Evolutionary conservation across 2,888 invertebrate genomes (phyloP).

Genomic region (Spicauda simplicius): DNA sequence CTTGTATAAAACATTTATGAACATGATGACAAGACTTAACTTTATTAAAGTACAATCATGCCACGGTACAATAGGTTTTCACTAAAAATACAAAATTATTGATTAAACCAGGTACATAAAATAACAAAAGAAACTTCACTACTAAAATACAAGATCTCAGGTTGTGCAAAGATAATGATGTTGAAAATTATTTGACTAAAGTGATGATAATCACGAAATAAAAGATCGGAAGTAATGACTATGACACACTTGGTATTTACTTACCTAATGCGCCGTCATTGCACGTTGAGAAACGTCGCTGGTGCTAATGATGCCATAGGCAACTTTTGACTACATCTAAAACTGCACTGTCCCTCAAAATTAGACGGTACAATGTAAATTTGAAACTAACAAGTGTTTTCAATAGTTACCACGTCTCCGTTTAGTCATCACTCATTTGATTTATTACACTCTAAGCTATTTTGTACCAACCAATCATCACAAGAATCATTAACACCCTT

Average conservation of each 20-base stretch:
- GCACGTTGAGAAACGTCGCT: slow-evolving; percentile 62
- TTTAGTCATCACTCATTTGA: slow-evolving; percentile 29
- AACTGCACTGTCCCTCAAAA: not conserved
- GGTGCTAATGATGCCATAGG: slow-evolving; percentile 57
- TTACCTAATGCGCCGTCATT: slow-evolving; percentile 63
- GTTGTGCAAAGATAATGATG: not conserved
- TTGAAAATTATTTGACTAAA: not conserved
- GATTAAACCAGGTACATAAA: not conserved
- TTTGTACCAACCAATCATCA: slow-evolving; percentile 29
- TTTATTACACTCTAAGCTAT: slow-evolving; percentile 26
- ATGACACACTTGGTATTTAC: slow-evolving; percentile 60
- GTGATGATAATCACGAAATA: slow-evolving; percentile 50
- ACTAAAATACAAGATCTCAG: not conserved
- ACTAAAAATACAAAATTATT: not conserved
- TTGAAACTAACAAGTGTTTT: too few species aligned
- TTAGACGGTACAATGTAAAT: too few species aligned
- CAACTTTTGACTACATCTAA: slow-evolving; percentile 50
- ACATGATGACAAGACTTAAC: not conserved
- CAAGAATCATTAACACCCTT: slow-evolving; percentile 34
- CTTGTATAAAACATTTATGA: not conserved
- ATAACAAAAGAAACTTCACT: not conserved
- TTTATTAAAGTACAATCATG: not conserved
- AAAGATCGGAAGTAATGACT: slow-evolving; percentile 65
- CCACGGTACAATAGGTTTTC: not conserved
- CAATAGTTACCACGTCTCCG: not conserved